Evolutionary conservation across 1,140 invertebrate genomes (phyloP).

Genomic region (Tetramorium alpestre): DNA sequence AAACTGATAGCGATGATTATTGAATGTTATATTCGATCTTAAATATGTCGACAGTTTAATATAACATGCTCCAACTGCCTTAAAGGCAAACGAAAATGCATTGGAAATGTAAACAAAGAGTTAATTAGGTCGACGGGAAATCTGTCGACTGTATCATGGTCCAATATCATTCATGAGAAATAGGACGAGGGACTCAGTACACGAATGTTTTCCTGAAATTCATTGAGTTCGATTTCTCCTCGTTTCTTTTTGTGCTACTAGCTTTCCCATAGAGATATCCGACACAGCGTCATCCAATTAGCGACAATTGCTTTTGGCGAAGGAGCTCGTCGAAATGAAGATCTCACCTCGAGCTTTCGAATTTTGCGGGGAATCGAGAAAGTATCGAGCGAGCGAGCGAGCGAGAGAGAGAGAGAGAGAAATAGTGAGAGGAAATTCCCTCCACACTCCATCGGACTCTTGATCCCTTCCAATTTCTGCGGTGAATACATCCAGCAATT

Average conservation of each 20-base stretch:
- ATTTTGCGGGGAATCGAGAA: constrained; percentile 54
- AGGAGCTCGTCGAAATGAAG: constrained; percentile 49
- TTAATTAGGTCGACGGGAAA: neutral
- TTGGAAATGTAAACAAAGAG: neutral
- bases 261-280: constrained; percentile 24
- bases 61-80: neutral
- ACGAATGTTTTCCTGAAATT: constrained; percentile 51
- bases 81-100: neutral
- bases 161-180: constrained; percentile 1
- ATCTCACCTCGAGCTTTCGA: constrained; percentile 58
- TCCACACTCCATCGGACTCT: constrained; percentile 27
- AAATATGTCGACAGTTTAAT: neutral
- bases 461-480: constrained; percentile 59
- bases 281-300: constrained; percentile 69
- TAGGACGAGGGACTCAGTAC: neutral
- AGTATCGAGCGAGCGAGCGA: constrained; percentile 34
- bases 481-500: constrained; percentile 57
- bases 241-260: constrained; percentile 3
- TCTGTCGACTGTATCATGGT: neutral
- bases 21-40: neutral
- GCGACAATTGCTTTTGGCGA: constrained; percentile 65
- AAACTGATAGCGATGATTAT: neutral
- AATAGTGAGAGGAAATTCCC: constrained; percentile 35
- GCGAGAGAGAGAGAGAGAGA: neutral
- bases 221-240: constrained; percentile 35